These are phyloP conservation scores for Rynchops niger DNA, from an alignment of 2,113 vertebrate genomes.

Conservation along the genomic window DNA sequence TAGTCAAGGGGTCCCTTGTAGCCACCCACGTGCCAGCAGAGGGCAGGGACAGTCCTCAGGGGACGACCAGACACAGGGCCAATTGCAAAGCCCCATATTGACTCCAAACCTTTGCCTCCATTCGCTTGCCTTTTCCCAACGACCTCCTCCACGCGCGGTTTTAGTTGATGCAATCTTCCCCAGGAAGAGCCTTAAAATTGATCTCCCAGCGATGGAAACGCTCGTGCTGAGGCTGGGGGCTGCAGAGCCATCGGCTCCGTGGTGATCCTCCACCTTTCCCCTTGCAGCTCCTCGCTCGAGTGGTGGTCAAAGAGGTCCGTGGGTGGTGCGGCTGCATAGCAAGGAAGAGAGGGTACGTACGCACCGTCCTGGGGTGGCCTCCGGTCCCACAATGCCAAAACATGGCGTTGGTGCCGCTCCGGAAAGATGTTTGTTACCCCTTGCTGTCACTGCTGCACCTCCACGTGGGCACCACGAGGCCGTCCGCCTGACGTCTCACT, in stretches of 20 bases:
- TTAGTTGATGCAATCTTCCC: accelerated
- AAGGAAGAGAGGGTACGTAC: constrained; percentile 78
- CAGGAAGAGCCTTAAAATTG: background rate
- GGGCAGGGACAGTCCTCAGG: background rate
- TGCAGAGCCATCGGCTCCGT: accelerated
- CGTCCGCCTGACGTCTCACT: accelerated
- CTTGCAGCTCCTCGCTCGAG: constrained; percentile 83
- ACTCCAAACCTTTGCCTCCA: background rate
- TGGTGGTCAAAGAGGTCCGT: constrained; percentile 88
- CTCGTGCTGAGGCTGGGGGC: background rate
- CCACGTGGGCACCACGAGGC: accelerated
- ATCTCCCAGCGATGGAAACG: accelerated
- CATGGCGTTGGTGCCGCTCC: accelerated
- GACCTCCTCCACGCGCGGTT: accelerated
- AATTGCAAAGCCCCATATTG: background rate
- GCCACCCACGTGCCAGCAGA: accelerated
- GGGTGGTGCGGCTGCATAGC: constrained; percentile 76
- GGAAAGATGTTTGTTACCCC: background rate
- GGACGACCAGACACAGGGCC: background rate
- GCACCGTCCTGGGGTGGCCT: accelerated
- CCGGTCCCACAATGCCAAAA: accelerated
- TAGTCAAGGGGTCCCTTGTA: background rate
- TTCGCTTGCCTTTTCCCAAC: background rate
- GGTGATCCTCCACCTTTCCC: background rate
- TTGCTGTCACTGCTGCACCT: background rate